These are phyloP conservation scores for Mystacides longicornis DNA, from an alignment of 2,888 invertebrate species.

Conservation along the genomic window DNA sequence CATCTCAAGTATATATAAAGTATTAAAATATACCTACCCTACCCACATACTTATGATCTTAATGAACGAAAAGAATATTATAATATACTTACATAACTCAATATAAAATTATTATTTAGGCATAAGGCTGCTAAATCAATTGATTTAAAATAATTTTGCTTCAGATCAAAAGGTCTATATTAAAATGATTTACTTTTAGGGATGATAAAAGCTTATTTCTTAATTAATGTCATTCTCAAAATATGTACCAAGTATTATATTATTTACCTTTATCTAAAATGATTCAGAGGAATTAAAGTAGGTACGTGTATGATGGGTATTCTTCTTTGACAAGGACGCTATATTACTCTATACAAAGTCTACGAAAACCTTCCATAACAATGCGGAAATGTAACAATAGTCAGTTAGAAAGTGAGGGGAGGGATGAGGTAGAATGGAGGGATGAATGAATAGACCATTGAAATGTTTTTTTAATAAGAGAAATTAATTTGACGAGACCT, in stretches of 20 bases:
- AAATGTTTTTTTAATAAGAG: constrained; percentile 12
- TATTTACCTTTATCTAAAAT: background rate
- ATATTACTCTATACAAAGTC: background rate
- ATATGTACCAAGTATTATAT: too few relatives aligned
- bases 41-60: too few relatives aligned
- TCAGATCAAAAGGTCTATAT: background rate
- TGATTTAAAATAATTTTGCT: too few relatives aligned
- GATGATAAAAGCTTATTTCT: background rate
- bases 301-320: too few relatives aligned
- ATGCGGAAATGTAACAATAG: constrained; percentile 1
- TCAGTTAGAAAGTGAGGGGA: background rate
- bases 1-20: too few relatives aligned
- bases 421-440: too few relatives aligned
- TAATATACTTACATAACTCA: too few relatives aligned
- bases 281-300: background rate
- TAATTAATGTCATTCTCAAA: background rate
- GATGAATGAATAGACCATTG: background rate
- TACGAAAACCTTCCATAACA: background rate
- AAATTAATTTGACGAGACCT: constrained; percentile 11
- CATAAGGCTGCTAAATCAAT: too few relatives aligned
- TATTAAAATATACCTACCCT: too few relatives aligned
- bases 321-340: background rate
- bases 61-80: too few relatives aligned
- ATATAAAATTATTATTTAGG: too few relatives aligned
- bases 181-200: background rate